phyloP scores from a whole-genome alignment of 2,888 invertebrate genomes.

The Glyphotaelius pellucidus region DNA sequence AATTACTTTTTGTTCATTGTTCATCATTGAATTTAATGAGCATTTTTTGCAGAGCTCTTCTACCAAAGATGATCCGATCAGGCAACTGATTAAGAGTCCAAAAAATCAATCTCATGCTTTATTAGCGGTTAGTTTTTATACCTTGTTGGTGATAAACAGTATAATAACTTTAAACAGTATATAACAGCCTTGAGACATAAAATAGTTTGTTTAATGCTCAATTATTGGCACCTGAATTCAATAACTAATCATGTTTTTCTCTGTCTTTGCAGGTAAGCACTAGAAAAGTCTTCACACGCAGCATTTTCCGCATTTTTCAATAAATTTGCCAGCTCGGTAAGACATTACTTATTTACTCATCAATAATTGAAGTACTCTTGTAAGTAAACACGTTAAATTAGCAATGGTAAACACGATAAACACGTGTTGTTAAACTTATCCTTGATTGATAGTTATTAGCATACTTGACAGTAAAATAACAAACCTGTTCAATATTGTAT shows the following conservation, averaged over 20 bases:
- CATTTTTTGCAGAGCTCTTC: neutral
- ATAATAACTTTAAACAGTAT: neutral
- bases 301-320: neutral
- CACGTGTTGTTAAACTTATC: neutral
- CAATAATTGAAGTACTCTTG: neutral
- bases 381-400: neutral
- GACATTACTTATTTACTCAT: neutral
- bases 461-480: neutral
- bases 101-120: neutral
- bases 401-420: neutral
- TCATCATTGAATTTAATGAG: slow-evolving; percentile 2
- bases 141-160: neutral
- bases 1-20: neutral
- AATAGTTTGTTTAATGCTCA: neutral
- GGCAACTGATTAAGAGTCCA: neutral
- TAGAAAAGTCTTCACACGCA: neutral
- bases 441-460: neutral
- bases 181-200: neutral
- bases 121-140: neutral
- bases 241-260: neutral
- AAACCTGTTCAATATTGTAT: neutral
- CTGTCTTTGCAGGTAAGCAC: slow-evolving; percentile 25
- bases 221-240: neutral
- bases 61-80: neutral
- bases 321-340: neutral